Evolutionary conservation across 2,888 invertebrate species (phyloP).

Genomic region (Acanthosepion esculentum): DNA sequence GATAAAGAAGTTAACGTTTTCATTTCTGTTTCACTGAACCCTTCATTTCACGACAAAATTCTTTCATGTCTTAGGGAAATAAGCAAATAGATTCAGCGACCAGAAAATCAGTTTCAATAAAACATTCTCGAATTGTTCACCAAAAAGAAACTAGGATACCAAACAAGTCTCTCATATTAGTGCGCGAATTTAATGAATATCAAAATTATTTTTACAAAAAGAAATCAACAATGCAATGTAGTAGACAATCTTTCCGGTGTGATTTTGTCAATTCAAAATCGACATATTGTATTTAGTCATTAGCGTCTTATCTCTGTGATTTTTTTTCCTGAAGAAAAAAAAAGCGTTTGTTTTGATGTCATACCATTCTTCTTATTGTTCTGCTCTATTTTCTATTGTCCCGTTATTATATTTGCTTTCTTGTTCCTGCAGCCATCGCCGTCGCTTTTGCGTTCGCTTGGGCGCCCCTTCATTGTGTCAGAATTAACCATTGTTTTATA

Average conservation of each 20-base stretch:
- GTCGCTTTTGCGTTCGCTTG: background rate
- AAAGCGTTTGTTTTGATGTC: background rate
- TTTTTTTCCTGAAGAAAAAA: background rate
- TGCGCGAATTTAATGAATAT: background rate
- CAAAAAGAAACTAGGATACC: background rate
- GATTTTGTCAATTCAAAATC: background rate
- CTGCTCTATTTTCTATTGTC: background rate
- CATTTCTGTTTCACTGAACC: no score
- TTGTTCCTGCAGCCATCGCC: background rate
- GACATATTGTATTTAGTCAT: background rate
- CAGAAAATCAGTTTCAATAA: background rate
- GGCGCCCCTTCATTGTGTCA: background rate
- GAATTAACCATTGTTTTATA: background rate
- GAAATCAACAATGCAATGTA: background rate
- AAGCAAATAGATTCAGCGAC: no score
- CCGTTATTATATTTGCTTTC: background rate
- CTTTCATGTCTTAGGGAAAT: no score
- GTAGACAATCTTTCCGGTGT: conserved; percentile 4
- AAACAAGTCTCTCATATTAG: background rate
- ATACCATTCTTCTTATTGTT: background rate
- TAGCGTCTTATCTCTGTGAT: background rate
- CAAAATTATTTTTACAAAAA: background rate
- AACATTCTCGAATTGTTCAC: background rate
- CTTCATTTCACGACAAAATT: no score
- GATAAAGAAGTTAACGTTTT: no score